Base-by-base conservation (phyloP, 1,140 invertebrate genomes). In the Papilio helenus region DNA sequence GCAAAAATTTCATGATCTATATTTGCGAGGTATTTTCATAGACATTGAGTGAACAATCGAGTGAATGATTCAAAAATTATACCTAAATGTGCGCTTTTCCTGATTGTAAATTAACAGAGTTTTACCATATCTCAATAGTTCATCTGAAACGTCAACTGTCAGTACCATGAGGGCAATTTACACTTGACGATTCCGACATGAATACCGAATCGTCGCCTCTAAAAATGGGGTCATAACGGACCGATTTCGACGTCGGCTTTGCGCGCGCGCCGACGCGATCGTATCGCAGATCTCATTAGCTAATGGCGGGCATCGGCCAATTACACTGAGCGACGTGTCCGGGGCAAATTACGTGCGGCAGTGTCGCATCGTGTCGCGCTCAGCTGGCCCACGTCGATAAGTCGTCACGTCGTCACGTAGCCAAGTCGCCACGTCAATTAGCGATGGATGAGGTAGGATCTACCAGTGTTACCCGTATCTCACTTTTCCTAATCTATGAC, bases 271-370 rank as follows among this genome's bases (percentile, higher is more conserved):
- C 86, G 85, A 78, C 82, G 29, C 81, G 85, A 85, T 85, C 76
- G 74, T 82, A 86, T 86, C 85, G 80, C 68, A 73, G 26, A 84
- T 83, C 84, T 88, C 85, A 88, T 88, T 88, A 86, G 84, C 80
- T 87, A 88, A 87, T 88, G 83, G 79, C 79, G 72, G 61, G 72
- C 61, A 44, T 58, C 78, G 77, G 86, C 84, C 86, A 88, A 88
- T 88, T 88, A 88, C 81, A 55, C 76, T 84, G 87, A 88, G 85
- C 81, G 87, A 88, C 87, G 84, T 80, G 87, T 88, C 87, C 87
- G 85, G 84, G 85, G 84, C 84, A 85, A 86, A 87, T 87, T 88
- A 58, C 74, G 74, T 77, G 74, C 58, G 74, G 74, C 74, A 34
- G 51, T 77, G 74, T 77, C 74, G 74, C 74, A 23, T 77, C 74